phyloP scores from a whole-genome alignment of 2,888 invertebrate genomes.

The Xestia ashworthii region DNA sequence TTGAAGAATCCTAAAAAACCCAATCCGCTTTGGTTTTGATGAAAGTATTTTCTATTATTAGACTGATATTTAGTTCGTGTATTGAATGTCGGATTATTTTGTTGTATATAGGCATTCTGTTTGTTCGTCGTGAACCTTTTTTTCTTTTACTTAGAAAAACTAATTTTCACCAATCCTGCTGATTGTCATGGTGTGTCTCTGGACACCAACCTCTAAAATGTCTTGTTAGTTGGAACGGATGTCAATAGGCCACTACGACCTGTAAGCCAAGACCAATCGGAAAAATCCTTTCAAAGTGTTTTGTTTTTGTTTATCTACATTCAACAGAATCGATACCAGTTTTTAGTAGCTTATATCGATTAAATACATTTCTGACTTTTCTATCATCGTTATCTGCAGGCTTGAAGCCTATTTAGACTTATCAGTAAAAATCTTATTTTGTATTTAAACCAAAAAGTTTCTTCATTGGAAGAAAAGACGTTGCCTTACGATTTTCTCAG shows the following conservation, averaged over 20 bases:
- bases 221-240: background rate
- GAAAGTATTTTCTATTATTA: background rate
- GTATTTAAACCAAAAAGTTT: background rate
- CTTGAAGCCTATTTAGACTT: background rate
- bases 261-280: background rate
- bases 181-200: background rate
- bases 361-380: background rate
- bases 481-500: background rate
- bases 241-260: background rate
- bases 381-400: background rate
- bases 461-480: background rate
- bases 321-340: background rate
- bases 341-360: background rate
- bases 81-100: background rate
- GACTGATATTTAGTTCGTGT: background rate
- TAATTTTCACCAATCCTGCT: background rate
- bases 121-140: background rate
- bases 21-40: conserved; percentile 35
- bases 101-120: background rate
- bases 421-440: no score
- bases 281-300: no score
- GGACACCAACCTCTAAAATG: background rate
- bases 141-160: background rate
- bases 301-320: background rate
- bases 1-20: conserved; percentile 1